Evolutionary conservation across 2,888 invertebrate species (phyloP).

Genomic region (Pollenia labialis): DNA sequence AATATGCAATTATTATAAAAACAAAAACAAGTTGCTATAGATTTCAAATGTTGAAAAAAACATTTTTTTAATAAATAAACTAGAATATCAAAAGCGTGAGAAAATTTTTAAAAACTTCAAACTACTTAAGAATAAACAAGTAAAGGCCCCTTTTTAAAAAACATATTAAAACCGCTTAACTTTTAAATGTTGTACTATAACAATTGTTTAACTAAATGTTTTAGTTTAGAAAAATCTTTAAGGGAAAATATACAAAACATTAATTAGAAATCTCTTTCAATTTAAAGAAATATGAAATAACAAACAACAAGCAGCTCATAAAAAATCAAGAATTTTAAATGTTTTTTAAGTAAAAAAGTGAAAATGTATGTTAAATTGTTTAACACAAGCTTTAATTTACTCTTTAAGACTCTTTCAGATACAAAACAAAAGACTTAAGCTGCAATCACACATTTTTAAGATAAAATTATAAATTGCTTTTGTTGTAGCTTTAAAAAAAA

Average conservation of each 20-base stretch:
- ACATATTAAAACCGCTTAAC: not conserved
- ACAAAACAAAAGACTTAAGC: slow-evolving; percentile 57
- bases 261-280: slow-evolving; percentile 41
- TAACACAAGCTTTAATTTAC: not conserved
- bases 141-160: not conserved
- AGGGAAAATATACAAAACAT: not conserved
- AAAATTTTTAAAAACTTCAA: slow-evolving; percentile 9
- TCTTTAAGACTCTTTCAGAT: not conserved
- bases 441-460: not conserved
- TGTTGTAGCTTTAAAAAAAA: not conserved
- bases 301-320: not conserved
- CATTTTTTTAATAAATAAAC: slow-evolving; percentile 9
- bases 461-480: not conserved
- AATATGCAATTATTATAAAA: slow-evolving; percentile 51
- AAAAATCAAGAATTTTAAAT: slow-evolving; percentile 42
- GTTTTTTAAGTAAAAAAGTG: slow-evolving; percentile 21
- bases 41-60: slow-evolving; percentile 5
- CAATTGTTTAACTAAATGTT: slow-evolving; percentile 5
- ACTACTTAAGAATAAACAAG: not conserved
- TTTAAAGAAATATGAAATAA: not conserved
- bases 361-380: slow-evolving; percentile 14
- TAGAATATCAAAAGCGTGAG: slow-evolving; percentile 60
- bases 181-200: not conserved
- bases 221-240: slow-evolving; percentile 8
- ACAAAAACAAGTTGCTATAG: slow-evolving; percentile 44